phyloP scores from a whole-genome alignment of 2,888 invertebrate species.

The Caenorhabditis panamensis region DNA sequence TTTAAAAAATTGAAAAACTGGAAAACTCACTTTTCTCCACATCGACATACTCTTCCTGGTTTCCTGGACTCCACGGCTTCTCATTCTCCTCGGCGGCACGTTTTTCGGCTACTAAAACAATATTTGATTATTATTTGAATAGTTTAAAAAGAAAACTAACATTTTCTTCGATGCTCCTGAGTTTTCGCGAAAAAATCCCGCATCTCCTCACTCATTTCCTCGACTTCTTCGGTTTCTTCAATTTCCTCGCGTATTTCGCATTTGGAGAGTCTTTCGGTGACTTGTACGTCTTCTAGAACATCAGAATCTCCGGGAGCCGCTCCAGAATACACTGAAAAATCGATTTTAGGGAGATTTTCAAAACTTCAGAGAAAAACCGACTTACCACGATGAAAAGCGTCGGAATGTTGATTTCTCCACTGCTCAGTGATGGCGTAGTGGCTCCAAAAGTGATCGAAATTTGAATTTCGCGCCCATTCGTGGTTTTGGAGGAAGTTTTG shows the following conservation, averaged over 20 bases:
- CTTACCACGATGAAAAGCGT: conserved; percentile 12
- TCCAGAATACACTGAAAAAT: conserved; percentile 3
- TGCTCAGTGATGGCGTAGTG: conserved; percentile 30
- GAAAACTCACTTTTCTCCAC: conserved; percentile 39
- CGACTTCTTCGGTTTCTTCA: conserved; percentile 4
- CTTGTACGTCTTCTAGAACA: not conserved
- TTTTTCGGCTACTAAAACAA: conserved; percentile 32
- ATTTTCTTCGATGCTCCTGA: conserved; percentile 34
- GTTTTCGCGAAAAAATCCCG: conserved; percentile 50
- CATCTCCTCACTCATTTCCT: conserved; percentile 48
- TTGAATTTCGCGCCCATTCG: conserved; percentile 40
- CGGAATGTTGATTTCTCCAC: conserved; percentile 27
- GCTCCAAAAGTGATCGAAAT: conserved; percentile 40
- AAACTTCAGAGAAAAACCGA: not conserved
- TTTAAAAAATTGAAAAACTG: not conserved
- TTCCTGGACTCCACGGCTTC: not conserved
- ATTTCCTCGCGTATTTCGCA: conserved; percentile 25
- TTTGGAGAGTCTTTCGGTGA: conserved; percentile 29
- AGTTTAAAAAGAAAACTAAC: conserved; percentile 21
- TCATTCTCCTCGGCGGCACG: conserved; percentile 12
- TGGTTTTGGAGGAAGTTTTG: conserved; percentile 19
- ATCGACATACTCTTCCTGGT: conserved; percentile 23
- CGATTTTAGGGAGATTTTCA: conserved; percentile 1
- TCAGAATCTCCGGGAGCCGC: not conserved
- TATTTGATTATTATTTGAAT: not conserved